These are phyloP conservation scores for Propsilocerus akamusi DNA, from an alignment of 1,140 invertebrate genomes.

Conservation along the genomic window DNA sequence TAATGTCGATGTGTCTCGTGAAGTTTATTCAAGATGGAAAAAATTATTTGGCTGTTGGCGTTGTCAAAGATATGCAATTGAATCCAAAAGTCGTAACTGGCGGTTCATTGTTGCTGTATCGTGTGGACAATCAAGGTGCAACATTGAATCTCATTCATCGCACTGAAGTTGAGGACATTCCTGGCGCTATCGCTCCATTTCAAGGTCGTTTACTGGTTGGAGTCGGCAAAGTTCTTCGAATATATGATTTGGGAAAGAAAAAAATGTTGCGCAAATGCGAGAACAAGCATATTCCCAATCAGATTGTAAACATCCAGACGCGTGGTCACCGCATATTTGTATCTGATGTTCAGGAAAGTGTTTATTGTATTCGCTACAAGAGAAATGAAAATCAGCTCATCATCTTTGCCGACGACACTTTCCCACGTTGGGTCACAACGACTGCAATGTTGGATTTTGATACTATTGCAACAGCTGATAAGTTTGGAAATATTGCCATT, in stretches of 20 bases:
- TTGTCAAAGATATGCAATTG: slow-evolving; percentile 78
- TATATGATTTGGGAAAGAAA: slow-evolving; percentile 96
- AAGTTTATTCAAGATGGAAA: slow-evolving; percentile 24
- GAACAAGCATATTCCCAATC: slow-evolving; percentile 95
- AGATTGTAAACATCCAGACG: slow-evolving; percentile 82
- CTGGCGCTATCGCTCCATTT: slow-evolving; percentile 73
- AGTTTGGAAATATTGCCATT: slow-evolving; percentile 95
- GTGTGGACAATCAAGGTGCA: slow-evolving; percentile 46
- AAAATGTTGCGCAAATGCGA: slow-evolving; percentile 96
- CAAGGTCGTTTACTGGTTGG: slow-evolving; percentile 84
- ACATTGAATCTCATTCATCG: slow-evolving; percentile 82
- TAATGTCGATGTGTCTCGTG: slow-evolving; percentile 56
- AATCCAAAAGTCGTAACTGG: slow-evolving; percentile 39
- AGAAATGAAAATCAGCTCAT: slow-evolving; percentile 92
- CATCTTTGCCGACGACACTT: slow-evolving; percentile 95
- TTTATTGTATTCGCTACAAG: slow-evolving; percentile 92
- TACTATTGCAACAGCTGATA: slow-evolving; percentile 90
- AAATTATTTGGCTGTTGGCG: slow-evolving; percentile 41
- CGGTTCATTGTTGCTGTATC: slow-evolving; percentile 20
- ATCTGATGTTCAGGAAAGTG: slow-evolving; percentile 91
- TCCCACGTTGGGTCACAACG: slow-evolving; percentile 89
- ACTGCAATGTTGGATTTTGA: slow-evolving; percentile 91
- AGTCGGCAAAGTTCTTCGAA: slow-evolving; percentile 73
- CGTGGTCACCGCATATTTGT: slow-evolving; percentile 89
- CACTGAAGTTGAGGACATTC: slow-evolving; percentile 88